Conservation (phyloP, 2,113 vertebrate species). For the Rhadina sibilatrix region DNA sequence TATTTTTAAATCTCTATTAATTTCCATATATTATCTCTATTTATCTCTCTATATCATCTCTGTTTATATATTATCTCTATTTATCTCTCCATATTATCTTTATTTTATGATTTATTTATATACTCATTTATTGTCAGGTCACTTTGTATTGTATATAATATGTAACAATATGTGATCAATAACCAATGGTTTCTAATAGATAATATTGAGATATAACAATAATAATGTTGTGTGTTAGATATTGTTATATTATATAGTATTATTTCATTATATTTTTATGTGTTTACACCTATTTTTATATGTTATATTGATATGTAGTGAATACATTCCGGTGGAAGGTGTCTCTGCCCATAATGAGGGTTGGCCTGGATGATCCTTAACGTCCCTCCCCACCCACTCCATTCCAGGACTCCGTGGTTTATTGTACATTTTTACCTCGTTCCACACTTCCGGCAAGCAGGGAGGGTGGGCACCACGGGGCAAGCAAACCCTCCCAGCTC, state of each 20-base stretch:
- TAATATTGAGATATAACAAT: not conserved
- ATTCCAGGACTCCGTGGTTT: not conserved
- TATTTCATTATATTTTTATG: not conserved
- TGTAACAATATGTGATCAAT: not conserved
- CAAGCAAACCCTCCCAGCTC: not conserved
- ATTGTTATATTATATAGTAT: too few species aligned
- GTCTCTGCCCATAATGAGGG: not conserved
- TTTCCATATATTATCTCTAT: not conserved
- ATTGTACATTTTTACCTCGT: fast-evolving
- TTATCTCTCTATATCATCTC: too few species aligned
- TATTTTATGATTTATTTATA: not conserved
- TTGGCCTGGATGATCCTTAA: too few species aligned
- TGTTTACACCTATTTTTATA: not conserved
- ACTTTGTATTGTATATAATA: too few species aligned
- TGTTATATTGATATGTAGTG: fast-evolving
- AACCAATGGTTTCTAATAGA: not conserved
- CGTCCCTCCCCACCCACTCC: not conserved
- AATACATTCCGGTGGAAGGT: not conserved
- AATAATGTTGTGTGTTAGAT: not conserved
- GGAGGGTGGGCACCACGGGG: not conserved
- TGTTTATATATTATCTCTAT: not conserved
- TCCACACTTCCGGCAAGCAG: not conserved
- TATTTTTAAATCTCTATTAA: too few species aligned
- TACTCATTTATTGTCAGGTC: not conserved
- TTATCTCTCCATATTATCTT: too few species aligned